Base-by-base conservation (phyloP, 2,888 invertebrate species). In the Neoascia interrupta region DNA sequence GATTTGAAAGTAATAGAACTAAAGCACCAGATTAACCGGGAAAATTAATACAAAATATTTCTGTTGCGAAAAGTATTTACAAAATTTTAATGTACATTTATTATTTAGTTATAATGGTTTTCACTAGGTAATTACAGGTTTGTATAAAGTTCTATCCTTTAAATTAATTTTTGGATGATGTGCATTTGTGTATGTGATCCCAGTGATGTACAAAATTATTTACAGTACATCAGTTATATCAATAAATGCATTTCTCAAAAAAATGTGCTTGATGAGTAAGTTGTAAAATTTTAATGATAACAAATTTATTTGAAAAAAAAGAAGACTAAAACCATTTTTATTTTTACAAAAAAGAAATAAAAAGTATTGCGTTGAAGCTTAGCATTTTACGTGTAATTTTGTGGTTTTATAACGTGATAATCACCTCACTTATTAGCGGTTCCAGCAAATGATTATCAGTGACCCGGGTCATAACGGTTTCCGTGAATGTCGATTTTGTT, bases 401-500 rank as follows among this genome's bases (percentile, higher is more conserved):
- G 56, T 73, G 68, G 39, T 70, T 68, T 76, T 72, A 76, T 64
- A 76, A 72, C 64, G 68, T 85, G 86, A 88, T 88, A 89, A 85
- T 88, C 93, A 96, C 97, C 96, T 97, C 96, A 88, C 94, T 93
- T 90, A 96, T 94, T 89, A 96, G 91, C 86, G 95, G 95, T 89
- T 92, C 93, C 89, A 93, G 92, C 91, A 95, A 92, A 89, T 94
- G 93, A 92, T 97, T 97, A 91, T 97, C 96, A 85, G 97, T 97
- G 90, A 97, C 93, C 87, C 97, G 92, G 84, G 97, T 97, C 90
- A 97, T 96, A 84, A 96, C 96, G 82, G 96, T 97, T 92, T 97
- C 97, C 87, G 97, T 97, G 91, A 96, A 94, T 84, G 97, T 97
- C 88, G 96, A 96, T 92, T 96, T 97, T 89, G 97, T 97, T 92